Evolutionary conservation across 2,888 invertebrate species (phyloP).

Genomic region (Drosophila multiciliata): DNA sequence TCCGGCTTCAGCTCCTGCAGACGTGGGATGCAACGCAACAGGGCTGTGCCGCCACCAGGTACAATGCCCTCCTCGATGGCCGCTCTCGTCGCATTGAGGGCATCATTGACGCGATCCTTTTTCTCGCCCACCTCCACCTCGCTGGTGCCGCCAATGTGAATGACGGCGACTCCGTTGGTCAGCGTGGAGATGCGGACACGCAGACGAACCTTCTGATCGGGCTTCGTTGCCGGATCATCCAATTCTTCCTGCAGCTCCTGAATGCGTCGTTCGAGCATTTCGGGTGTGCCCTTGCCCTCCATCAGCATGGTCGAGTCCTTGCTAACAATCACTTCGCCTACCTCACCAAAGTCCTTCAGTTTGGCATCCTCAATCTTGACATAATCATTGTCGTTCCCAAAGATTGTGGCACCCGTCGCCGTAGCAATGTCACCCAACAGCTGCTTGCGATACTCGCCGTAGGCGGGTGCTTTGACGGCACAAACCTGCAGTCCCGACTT

Average conservation of each 20-base stretch:
- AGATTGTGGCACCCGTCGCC: constrained; percentile 95
- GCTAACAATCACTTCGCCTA: constrained; percentile 95
- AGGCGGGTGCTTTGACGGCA: constrained; percentile 98
- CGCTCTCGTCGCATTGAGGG: constrained; percentile 96
- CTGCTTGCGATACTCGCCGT: constrained; percentile 97
- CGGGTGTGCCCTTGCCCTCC: constrained; percentile 91
- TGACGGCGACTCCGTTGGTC: constrained; percentile 92
- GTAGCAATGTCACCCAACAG: constrained; percentile 97
- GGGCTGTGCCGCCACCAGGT: constrained; percentile 96
- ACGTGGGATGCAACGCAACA: constrained; percentile 91
- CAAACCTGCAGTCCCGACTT: constrained; percentile 97
- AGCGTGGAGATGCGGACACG: constrained; percentile 95
- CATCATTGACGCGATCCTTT: constrained; percentile 97
- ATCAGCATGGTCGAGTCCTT: constrained; percentile 94
- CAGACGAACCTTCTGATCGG: constrained; percentile 97
- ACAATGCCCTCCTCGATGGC: constrained; percentile 99
- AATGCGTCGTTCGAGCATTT: constrained; percentile 92
- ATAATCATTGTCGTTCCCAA: constrained; percentile 96
- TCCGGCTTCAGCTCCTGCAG: constrained; percentile 88
- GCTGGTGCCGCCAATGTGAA: constrained; percentile 94
- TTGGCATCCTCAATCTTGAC: constrained; percentile 95
- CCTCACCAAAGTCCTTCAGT: constrained; percentile 91
- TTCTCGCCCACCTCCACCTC: constrained; percentile 98
- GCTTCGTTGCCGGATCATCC: constrained; percentile 91
- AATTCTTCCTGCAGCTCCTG: constrained; percentile 95